Evolutionary conservation across 2,113 vertebrate genomes (phyloP).

Genomic region (Antechinus stuartii): DNA sequence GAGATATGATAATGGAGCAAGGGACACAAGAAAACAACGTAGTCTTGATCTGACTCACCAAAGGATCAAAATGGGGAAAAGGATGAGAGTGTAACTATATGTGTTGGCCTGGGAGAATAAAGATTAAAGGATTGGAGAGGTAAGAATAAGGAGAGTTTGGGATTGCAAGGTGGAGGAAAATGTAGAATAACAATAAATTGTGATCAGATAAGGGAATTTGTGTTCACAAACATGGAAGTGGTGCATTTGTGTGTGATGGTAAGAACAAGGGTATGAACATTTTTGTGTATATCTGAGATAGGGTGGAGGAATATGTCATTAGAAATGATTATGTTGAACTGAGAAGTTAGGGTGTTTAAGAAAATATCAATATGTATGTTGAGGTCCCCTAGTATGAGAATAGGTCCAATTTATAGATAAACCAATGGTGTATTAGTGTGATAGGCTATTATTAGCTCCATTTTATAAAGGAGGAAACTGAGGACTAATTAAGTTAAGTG

Average conservation of each 20-base stretch:
- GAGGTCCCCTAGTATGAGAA: background rate
- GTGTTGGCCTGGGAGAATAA: background rate
- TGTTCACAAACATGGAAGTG: background rate
- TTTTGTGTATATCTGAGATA: background rate
- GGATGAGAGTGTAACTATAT: background rate
- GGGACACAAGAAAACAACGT: background rate
- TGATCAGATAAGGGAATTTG: background rate
- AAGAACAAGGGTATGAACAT: background rate
- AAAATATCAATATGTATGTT: background rate
- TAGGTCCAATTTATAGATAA: background rate
- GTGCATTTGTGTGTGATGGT: background rate
- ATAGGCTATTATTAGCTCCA: background rate
- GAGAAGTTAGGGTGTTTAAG: background rate
- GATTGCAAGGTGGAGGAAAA: background rate
- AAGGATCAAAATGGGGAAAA: background rate
- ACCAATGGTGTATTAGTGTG: background rate
- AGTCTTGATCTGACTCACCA: background rate
- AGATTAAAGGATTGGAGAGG: background rate
- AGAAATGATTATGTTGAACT: background rate
- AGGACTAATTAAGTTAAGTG: background rate
- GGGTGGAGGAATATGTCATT: background rate
- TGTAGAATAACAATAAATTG: background rate
- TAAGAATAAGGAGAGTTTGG: background rate
- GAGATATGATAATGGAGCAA: background rate
- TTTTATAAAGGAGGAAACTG: background rate